These are phyloP conservation scores for Heteronetta atricapilla DNA, from an alignment of 2,113 vertebrate species.

Conservation along the genomic window DNA sequence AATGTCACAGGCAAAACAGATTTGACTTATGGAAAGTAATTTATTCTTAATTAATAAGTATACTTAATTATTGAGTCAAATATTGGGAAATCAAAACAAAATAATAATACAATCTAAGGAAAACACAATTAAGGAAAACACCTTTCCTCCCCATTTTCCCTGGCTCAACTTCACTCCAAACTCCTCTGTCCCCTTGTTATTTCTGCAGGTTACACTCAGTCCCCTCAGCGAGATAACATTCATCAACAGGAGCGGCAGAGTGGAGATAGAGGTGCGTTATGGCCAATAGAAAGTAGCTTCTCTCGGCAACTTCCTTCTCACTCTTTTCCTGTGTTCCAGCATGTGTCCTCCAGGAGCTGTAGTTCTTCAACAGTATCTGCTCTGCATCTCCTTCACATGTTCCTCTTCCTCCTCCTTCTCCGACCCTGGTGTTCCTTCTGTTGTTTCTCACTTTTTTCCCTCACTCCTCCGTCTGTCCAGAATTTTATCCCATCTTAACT, in stretches of 20 bases:
- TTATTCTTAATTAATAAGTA: background rate
- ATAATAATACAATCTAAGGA: background rate
- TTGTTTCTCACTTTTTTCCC: background rate
- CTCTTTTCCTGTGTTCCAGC: background rate
- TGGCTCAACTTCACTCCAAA: background rate
- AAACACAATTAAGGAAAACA: background rate
- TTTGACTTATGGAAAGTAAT: background rate
- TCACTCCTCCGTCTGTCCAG: background rate
- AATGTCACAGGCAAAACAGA: background rate
- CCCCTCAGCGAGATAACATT: background rate
- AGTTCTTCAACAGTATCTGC: background rate
- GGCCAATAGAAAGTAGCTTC: background rate
- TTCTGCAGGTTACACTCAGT: background rate
- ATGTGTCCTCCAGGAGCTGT: background rate
- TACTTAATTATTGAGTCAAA: background rate
- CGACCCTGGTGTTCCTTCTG: background rate
- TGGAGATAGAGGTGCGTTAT: background rate
- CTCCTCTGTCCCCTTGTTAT: background rate
- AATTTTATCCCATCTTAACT: background rate
- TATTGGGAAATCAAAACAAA: background rate
- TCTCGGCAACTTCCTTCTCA: background rate
- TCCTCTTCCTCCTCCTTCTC: background rate
- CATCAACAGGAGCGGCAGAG: fast-evolving
- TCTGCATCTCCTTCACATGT: background rate
- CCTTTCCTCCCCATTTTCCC: background rate